Conservation (phyloP, 2,888 invertebrate genomes). For the Scaptomyza caliginosa region DNA sequence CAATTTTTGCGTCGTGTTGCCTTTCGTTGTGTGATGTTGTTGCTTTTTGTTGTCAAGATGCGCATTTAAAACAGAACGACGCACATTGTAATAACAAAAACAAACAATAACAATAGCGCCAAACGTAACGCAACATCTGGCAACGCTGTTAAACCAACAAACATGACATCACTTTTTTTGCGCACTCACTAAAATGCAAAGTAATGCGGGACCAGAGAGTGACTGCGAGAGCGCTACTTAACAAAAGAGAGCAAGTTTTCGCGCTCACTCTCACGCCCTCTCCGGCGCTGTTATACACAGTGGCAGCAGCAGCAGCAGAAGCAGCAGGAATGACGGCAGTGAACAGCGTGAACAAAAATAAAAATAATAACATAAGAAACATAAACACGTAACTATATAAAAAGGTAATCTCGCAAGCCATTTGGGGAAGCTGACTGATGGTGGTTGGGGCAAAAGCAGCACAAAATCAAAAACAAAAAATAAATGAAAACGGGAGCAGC, state of each 20-base stretch:
- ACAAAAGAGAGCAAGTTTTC: slow-evolving; percentile 16
- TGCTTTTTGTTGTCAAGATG: slow-evolving; percentile 39
- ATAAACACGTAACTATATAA: slow-evolving; percentile 75
- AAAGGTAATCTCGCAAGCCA: slow-evolving; percentile 53
- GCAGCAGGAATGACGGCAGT: slow-evolving; percentile 39
- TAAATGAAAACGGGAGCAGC: slow-evolving; percentile 34
- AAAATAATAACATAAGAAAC: slow-evolving; percentile 74
- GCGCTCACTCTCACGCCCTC: slow-evolving; percentile 20
- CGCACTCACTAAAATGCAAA: slow-evolving; percentile 72
- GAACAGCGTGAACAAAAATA: slow-evolving; percentile 55
- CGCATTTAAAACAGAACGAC: slow-evolving; percentile 54
- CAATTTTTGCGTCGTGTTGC: slow-evolving; percentile 27
- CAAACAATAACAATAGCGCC: slow-evolving; percentile 42
- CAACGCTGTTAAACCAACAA: slow-evolving; percentile 73
- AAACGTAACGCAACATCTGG: slow-evolving; percentile 62
- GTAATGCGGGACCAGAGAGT: slow-evolving; percentile 46
- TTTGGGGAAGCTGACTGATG: slow-evolving; percentile 52
- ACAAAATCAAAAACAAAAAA: slow-evolving; percentile 6
- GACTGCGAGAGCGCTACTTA: neutral
- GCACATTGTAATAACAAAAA: slow-evolving; percentile 53
- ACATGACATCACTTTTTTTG: slow-evolving; percentile 81
- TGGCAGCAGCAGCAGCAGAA: slow-evolving; percentile 30
- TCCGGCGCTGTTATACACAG: slow-evolving; percentile 56
- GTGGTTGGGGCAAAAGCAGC: slow-evolving; percentile 1
- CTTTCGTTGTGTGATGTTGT: slow-evolving; percentile 1